Percentiles rank a stretch among this genome's conserved stretches.
Evolutionary conservation across 2,113 vertebrate genomes (phyloP).

Genomic region (Lepisosteus osseus): DNA sequence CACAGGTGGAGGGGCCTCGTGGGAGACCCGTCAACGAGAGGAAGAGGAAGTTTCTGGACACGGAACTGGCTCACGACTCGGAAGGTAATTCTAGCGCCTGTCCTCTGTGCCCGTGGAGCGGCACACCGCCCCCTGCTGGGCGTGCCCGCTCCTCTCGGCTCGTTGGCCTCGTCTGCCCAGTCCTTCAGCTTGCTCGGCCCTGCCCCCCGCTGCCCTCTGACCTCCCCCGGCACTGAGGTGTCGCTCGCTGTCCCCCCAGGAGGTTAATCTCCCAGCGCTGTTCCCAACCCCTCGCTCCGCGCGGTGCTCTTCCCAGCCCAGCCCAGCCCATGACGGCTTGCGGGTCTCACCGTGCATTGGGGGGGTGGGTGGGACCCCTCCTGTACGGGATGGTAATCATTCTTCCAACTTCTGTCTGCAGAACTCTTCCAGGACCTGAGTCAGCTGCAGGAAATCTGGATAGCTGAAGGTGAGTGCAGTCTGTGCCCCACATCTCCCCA

Average conservation of each 20-base stretch:
- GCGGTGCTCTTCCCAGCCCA: too few species aligned
- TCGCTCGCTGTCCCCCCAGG: too few species aligned
- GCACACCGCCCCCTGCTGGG: too few species aligned
- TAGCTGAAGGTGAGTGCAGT: conserved; percentile 78
- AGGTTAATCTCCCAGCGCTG: too few species aligned
- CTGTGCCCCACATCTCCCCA: too few species aligned
- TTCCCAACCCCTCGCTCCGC: too few species aligned
- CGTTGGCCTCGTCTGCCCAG: too few species aligned
- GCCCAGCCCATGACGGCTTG: too few species aligned
- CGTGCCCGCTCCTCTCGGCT: background rate
- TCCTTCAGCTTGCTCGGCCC: background rate
- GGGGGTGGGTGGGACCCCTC: background rate
- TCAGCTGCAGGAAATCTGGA: conserved; percentile 96
- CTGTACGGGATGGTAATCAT: too few species aligned
- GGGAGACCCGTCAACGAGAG: conserved; percentile 70
- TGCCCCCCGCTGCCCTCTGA: background rate
- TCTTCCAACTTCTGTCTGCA: conserved; percentile 38
- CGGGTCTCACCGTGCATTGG: too few species aligned
- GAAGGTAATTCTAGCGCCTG: conserved; percentile 71
- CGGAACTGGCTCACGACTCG: conserved; percentile 90
- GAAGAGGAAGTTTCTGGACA: conserved; percentile 92
- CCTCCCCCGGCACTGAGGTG: background rate
- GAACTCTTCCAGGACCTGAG: conserved; percentile 97
- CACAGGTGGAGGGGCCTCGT: conserved; percentile 73
- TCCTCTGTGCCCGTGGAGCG: too few species aligned